These are phyloP conservation scores for Isurus oxyrinchus DNA, from an alignment of 2,113 vertebrate species.

Conservation along the genomic window DNA sequence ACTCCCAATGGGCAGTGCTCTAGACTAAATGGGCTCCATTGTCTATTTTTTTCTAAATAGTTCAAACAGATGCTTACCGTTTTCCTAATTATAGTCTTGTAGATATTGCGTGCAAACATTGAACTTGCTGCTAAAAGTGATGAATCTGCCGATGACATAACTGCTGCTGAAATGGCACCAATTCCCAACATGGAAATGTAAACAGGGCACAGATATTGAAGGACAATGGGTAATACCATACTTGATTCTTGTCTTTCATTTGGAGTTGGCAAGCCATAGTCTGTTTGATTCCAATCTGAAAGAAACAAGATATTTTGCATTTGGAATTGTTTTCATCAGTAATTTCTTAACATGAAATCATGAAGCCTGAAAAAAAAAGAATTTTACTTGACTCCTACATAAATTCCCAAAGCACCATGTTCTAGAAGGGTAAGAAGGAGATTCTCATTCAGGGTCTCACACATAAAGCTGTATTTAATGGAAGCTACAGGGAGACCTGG, in stretches of 20 bases:
- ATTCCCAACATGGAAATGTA: constrained; percentile 57
- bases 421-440: neutral
- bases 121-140: constrained; percentile 57
- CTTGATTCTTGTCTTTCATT: constrained; percentile 56
- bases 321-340: neutral
- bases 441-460: neutral
- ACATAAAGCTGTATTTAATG: neutral
- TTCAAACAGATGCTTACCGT: constrained; percentile 47
- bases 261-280: constrained; percentile 59
- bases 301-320: constrained; percentile 19
- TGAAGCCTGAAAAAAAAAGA: neutral
- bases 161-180: constrained; percentile 55
- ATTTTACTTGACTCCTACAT: neutral
- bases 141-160: constrained; percentile 67
- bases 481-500: too few species aligned
- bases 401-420: neutral
- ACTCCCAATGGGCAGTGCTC: neutral
- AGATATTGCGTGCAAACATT: constrained; percentile 60
- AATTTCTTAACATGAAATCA: neutral
- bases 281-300: constrained; percentile 71
- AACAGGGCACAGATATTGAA: constrained; percentile 59
- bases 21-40: neutral
- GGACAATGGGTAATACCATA: constrained; percentile 59
- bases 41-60: neutral
- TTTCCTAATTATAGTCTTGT: constrained; percentile 63